phyloP scores from a whole-genome alignment of 1,140 invertebrate species.

The Pseudomyrmex gracilis region DNA sequence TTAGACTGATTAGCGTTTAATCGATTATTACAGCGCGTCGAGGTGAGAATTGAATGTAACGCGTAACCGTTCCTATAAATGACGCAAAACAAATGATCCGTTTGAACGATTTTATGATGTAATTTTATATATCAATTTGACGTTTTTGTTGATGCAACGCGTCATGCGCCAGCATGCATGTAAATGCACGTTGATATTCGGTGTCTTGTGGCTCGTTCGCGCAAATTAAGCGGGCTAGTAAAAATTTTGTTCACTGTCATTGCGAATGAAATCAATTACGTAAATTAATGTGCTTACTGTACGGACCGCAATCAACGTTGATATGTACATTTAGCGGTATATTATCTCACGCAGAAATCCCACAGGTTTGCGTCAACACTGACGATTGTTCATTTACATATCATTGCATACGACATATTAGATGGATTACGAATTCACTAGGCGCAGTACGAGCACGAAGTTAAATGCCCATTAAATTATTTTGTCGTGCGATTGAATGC shows the following conservation, averaged over 20 bases:
- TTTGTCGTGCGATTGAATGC: slow-evolving; percentile 4
- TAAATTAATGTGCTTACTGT: slow-evolving; percentile 21
- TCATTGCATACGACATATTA: slow-evolving; percentile 47
- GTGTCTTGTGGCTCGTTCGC: neutral
- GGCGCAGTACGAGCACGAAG: neutral
- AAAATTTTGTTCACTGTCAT: slow-evolving; percentile 33
- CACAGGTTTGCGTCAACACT: slow-evolving; percentile 51
- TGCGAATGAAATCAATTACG: slow-evolving; percentile 35
- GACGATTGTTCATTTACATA: slow-evolving; percentile 57
- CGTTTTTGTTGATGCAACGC: neutral
- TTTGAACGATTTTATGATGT: slow-evolving; percentile 14
- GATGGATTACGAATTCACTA: slow-evolving; percentile 48
- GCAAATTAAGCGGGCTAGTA: slow-evolving; percentile 12
- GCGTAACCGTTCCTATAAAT: neutral
- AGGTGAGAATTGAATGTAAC: slow-evolving; percentile 29
- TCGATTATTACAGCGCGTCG: slow-evolving; percentile 44
- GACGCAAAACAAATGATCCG: slow-evolving; percentile 30
- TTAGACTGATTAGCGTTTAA: slow-evolving; percentile 52
- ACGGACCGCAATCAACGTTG: slow-evolving; percentile 44
- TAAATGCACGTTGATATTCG: neutral
- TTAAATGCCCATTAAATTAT: slow-evolving; percentile 34
- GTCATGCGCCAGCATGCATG: neutral
- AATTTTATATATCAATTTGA: slow-evolving; percentile 18
- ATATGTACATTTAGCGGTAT: slow-evolving; percentile 52
- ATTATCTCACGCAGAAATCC: slow-evolving; percentile 57